Conservation (phyloP, 2,888 invertebrate species). For the Acanthoscelides obtectus region DNA sequence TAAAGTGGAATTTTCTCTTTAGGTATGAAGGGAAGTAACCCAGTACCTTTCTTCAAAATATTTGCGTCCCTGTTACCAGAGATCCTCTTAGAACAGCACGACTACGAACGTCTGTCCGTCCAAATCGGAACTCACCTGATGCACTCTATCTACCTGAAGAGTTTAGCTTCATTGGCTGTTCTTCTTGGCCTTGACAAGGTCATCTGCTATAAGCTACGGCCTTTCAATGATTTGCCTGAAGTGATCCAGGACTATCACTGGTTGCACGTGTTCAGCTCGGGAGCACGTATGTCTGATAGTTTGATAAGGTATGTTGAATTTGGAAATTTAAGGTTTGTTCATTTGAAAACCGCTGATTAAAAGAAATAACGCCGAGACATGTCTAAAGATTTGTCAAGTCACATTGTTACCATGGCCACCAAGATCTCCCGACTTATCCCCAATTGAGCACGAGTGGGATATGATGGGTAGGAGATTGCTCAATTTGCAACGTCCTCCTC, state of each 20-base stretch:
- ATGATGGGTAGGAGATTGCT: too few species aligned
- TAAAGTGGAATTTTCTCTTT: too few species aligned
- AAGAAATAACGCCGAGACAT: too few species aligned
- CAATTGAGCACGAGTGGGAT: too few species aligned
- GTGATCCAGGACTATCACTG: conserved; percentile 53
- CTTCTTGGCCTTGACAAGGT: conserved; percentile 53
- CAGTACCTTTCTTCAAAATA: conserved; percentile 52
- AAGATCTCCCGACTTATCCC: too few species aligned
- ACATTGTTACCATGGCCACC: too few species aligned
- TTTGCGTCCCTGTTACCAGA: conserved; percentile 50
- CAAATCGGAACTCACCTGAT: conserved; percentile 56
- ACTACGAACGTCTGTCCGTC: conserved; percentile 54
- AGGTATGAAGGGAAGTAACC: conserved; percentile 50
- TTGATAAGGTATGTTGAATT: conserved; percentile 50
- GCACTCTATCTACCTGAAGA: conserved; percentile 57
- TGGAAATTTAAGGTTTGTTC: conserved; percentile 33
- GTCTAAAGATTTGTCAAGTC: too few species aligned
- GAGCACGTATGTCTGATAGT: conserved; percentile 53
- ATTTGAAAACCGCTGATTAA: too few species aligned
- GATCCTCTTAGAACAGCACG: conserved; percentile 51
- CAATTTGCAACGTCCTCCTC: too few species aligned
- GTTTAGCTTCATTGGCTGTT: conserved; percentile 52
- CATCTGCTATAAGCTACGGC: conserved; percentile 49
- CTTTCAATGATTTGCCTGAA: conserved; percentile 47
- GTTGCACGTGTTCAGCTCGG: conserved; percentile 54